Percentiles rank a stretch among this genome's conserved stretches.
Conservation (phyloP, 2,113 vertebrate species). For the Athene noctua region DNA sequence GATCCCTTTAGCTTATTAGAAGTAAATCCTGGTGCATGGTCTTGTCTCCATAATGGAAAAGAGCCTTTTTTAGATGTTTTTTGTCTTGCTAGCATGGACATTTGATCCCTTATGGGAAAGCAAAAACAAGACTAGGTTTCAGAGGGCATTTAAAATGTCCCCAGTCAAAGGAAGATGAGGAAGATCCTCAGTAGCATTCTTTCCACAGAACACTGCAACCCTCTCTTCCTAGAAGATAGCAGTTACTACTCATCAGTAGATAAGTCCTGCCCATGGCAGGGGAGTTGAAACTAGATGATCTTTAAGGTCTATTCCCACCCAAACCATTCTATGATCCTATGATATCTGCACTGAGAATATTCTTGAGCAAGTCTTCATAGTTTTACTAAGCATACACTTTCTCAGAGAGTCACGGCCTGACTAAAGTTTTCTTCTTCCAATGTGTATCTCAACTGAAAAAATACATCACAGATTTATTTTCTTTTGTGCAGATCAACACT, state of each 20-base stretch:
- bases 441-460: background rate
- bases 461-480: background rate
- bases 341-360: background rate
- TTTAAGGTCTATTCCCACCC: background rate
- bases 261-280: background rate
- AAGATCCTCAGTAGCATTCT: background rate
- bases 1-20: background rate
- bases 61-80: background rate
- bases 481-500: background rate
- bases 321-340: background rate
- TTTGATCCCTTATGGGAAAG: background rate
- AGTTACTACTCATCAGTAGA: background rate
- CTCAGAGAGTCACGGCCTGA: background rate
- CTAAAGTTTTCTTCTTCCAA: background rate
- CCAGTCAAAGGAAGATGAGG: background rate
- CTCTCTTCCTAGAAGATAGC: background rate
- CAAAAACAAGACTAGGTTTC: background rate
- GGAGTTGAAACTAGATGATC: background rate
- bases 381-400: background rate
- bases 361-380: background rate
- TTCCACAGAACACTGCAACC: background rate
- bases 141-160: background rate
- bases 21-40: background rate
- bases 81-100: background rate
- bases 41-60: background rate